Base-by-base conservation (phyloP, 2,113 vertebrate genomes). In the Gallinago media region DNA sequence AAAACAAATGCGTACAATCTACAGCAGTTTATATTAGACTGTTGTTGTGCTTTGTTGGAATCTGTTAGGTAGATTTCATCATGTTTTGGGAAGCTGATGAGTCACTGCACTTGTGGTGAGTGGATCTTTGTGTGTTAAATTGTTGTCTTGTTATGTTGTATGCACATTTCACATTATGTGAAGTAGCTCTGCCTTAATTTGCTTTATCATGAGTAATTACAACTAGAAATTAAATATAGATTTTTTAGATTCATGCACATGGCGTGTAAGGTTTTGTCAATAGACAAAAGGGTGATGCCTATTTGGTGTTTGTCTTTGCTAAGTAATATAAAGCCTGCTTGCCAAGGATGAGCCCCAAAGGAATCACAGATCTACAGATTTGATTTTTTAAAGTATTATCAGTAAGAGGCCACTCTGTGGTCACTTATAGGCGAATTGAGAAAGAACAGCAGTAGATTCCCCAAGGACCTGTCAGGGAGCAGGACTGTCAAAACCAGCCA, bases 341-440 rank as follows among this genome's bases (percentile, higher is more conserved):
- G 49, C 36, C 31, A 84, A 73, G 36, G 29, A 40, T 25, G 52
- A 93, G 21, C n/a, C 27, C 25, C 40, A 65, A 13, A 66, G 63
- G 49, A 73, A 74, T 50, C 15, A 56, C 59, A 84, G 8, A 61
- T 66, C 17, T 65, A 49, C n/a, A 65, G 52, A 32, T 73, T 59
- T 54, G 31, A 0, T n/a, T 73, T 83, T 81, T 61, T 22, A 17
- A 66, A 91, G 63, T 44, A 18, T 34, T 31, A 23, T 29, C 34
- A 52, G 54, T 29, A 66, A 54, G 40, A 89, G 29, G 29, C 9
- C 38, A 23, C 58, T 79, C 49, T 75, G 42, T 80, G 17, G 14
- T 91, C 31, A n/a, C 17, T 80, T 7, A 7, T 1, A 68, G 56
- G 67, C 2, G 3, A 84, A 32, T 29, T 0, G 1, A 66, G 46